Evolutionary conservation across 2,888 invertebrate species (phyloP).

Genomic region (Anodontia alba): DNA sequence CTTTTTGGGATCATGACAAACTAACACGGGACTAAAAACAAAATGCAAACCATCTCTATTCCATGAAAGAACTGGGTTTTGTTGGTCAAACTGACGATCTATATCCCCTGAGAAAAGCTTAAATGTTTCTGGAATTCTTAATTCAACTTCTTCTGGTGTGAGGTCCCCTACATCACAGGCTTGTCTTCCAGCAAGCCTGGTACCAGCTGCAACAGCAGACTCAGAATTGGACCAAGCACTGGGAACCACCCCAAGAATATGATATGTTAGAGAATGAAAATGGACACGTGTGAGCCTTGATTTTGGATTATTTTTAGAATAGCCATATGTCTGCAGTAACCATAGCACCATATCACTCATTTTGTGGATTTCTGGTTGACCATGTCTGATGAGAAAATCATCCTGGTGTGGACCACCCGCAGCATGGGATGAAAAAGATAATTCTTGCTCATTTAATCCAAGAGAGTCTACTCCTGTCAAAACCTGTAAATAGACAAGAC

Average conservation of each 20-base stretch:
- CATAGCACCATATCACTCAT: constrained; percentile 85
- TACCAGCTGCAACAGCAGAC: constrained; percentile 85
- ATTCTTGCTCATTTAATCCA: constrained; percentile 86
- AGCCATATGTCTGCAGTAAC: constrained; percentile 84
- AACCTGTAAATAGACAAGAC: constrained; percentile 82
- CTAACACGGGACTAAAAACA: constrained; percentile 85
- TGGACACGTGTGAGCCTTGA: constrained; percentile 85
- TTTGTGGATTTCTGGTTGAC: constrained; percentile 84
- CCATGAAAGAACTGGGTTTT: constrained; percentile 84
- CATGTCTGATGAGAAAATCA: constrained; percentile 58
- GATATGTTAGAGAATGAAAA: constrained; percentile 86
- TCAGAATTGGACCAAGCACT: constrained; percentile 84
- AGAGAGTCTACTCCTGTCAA: constrained; percentile 82
- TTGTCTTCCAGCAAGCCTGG: constrained; percentile 84
- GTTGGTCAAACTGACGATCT: constrained; percentile 74
- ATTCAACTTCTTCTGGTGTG: constrained; percentile 81
- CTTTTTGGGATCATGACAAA: constrained; percentile 85
- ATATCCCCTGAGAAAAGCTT: constrained; percentile 76
- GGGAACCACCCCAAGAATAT: constrained; percentile 83
- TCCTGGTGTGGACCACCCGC: constrained; percentile 83
- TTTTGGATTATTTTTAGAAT: constrained; percentile 77
- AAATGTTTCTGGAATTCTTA: constrained; percentile 83
- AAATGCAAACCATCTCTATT: constrained; percentile 83
- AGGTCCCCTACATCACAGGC: constrained; percentile 81
- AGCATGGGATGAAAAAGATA: constrained; percentile 84